Percentiles rank a stretch among this genome's conserved stretches.
Evolutionary conservation across 2,888 invertebrate species (phyloP).

Genomic region (Oligia latruncula): DNA sequence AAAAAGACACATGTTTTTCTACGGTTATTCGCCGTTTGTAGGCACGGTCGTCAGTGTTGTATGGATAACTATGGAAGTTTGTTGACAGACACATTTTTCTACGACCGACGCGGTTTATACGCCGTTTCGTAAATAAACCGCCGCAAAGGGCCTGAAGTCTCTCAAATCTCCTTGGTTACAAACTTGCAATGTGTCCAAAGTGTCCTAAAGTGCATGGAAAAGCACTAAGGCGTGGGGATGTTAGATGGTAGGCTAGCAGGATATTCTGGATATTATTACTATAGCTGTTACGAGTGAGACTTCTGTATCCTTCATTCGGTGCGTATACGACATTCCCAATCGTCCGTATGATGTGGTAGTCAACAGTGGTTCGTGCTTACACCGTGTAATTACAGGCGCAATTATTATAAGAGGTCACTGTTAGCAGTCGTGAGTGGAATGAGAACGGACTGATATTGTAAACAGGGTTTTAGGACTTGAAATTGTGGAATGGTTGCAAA

Average conservation of each 20-base stretch:
- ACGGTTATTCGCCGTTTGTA: too few species aligned
- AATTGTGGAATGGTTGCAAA: neutral
- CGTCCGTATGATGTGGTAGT: slow-evolving; percentile 5
- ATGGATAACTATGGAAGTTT: too few species aligned
- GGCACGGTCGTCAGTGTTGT: too few species aligned
- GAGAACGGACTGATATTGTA: neutral
- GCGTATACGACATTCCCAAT: neutral
- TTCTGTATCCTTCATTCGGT: neutral
- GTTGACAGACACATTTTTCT: too few species aligned
- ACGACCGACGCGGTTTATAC: too few species aligned
- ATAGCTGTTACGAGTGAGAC: neutral
- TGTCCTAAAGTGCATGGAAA: neutral
- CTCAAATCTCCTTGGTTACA: neutral
- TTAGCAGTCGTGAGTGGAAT: slow-evolving; percentile 4
- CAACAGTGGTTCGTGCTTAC: slow-evolving; percentile 30
- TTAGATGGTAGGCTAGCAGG: neutral
- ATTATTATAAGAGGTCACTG: slow-evolving; percentile 31
- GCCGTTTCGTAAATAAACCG: too few species aligned
- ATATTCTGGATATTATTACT: too few species aligned
- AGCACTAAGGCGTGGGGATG: too few species aligned
- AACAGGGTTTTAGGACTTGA: neutral
- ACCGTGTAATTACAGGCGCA: slow-evolving; percentile 21
- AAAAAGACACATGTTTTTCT: too few species aligned
- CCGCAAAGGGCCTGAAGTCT: too few species aligned
- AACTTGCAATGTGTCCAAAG: neutral